These are phyloP conservation scores for Melipona beecheii DNA, from an alignment of 2,888 invertebrate species.

Conservation along the genomic window DNA sequence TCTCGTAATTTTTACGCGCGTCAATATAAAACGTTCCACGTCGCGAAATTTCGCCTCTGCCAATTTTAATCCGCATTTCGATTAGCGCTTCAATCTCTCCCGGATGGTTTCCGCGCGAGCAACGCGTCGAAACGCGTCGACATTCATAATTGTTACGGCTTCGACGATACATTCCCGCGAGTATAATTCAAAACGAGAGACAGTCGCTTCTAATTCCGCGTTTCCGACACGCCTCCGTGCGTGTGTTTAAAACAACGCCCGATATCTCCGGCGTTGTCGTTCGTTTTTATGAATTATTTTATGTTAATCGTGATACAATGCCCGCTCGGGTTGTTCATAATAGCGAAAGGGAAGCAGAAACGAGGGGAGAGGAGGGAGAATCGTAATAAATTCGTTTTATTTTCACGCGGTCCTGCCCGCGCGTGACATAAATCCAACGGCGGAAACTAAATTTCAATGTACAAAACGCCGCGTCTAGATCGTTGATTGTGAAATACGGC, in stretches of 20 bases:
- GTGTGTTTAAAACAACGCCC: not conserved
- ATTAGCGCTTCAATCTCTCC: not conserved
- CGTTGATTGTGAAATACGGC: constrained; percentile 25
- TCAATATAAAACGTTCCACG: too few relatives aligned
- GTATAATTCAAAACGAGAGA: not conserved
- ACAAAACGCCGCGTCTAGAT: constrained; percentile 25
- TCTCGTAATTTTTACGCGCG: too few relatives aligned
- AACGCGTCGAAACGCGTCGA: not conserved
- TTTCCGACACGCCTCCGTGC: not conserved
- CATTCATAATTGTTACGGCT: not conserved
- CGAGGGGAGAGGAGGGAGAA: not conserved
- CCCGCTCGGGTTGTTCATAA: not conserved
- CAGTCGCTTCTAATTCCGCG: not conserved
- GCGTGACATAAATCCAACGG: constrained; percentile 17
- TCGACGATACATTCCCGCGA: not conserved
- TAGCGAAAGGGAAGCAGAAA: not conserved
- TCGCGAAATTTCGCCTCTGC: too few relatives aligned
- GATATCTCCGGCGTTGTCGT: too few relatives aligned
- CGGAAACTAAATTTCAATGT: constrained; percentile 44
- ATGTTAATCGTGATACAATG: constrained; percentile 2
- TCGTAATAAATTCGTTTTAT: constrained; percentile 38
- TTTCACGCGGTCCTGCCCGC: not conserved
- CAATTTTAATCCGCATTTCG: not conserved
- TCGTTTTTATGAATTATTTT: not conserved
- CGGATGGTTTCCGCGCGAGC: not conserved